A percentile compares a stretch with the other conserved stretches of the same genome.
phyloP scores from a whole-genome alignment of 2,797 vertebrate species.

The Adrianichthys oophorus region DNA sequence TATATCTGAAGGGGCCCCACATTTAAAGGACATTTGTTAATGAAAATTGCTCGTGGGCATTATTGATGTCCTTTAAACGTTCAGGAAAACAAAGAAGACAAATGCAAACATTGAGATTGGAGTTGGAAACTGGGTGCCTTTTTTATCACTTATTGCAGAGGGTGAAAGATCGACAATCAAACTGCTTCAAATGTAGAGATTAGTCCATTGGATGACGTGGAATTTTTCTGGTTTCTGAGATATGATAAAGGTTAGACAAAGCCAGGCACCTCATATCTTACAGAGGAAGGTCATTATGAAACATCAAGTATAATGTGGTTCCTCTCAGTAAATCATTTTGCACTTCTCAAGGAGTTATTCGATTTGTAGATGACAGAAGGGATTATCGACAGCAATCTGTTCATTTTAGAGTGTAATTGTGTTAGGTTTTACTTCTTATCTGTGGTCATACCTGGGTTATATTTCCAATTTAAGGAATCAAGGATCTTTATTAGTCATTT shows the following conservation, averaged over 20 bases:
- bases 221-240: conserved; percentile 58
- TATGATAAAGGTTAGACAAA: conserved; percentile 51
- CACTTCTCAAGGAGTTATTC: neutral
- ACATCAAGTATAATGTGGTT: conserved; percentile 2
- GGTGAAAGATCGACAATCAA: conserved; percentile 39
- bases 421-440: no score
- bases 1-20: conserved; percentile 12
- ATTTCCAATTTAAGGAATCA: no score
- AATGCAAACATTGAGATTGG: conserved; percentile 42
- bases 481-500: no score
- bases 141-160: conserved; percentile 44
- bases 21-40: conserved; percentile 4
- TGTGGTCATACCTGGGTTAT: no score
- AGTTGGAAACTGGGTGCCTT: conserved; percentile 45
- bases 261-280: conserved; percentile 15
- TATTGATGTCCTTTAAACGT: conserved; percentile 16
- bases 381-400: no score
- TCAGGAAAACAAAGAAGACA: conserved; percentile 24
- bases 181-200: conserved; percentile 40
- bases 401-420: no score
- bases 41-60: conserved; percentile 10
- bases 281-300: conserved; percentile 27
- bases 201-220: conserved; percentile 32
- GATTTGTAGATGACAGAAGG: neutral
- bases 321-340: neutral